Evolutionary conservation across 30 jellyfish, hydroid and myxozoan species (phyloP), one percentile per base, ranked within the genome.

Genomic region (Catostylus mosaicus): DNA sequence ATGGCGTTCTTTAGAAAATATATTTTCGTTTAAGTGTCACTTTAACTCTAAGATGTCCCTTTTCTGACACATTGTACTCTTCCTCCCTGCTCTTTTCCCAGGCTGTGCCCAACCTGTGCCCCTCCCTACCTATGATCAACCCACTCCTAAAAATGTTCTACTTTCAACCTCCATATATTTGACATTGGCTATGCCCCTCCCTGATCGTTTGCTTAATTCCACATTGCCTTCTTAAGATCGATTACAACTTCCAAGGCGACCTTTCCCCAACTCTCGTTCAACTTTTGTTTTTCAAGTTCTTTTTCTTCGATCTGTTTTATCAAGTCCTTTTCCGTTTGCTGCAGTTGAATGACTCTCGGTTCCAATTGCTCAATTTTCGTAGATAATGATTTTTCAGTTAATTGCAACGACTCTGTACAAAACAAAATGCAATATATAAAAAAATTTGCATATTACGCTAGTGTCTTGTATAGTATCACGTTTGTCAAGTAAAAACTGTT

Each of bases 301-400:
- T 77, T 57, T 24, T 77, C 78, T 5, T 57, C 51, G 4, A 82
- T 64, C 37, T 24, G 43, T 38, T 23, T 82, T 6, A 74, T 24
- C 23, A 68, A 73, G 65, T 27, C 67, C 54, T 26, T 20, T 48
- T 82, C 92, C 18, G 51, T 40, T 2, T 54, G 40, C 32, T 82
- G 86, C 54, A 82, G 78, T 22, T 35, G 65, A 36, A 23, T 56
- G 27, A 82, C 80, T 12, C 45, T 71, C 65, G 73, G 72, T 56
- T 82, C 92, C 33, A 82, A 62, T 29, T 19, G 24, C 4, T 68
- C 48, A 26, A 70, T 64, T 40, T 69, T 82, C 33, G 68, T 36
- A 20, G 86, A 50, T n/a, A 82, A 73, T 10, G 38, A 35, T 46
- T 32, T 82, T 30, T 82, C 92, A 36, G 86, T 70, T 11, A 82